phyloP scores from a whole-genome alignment of 2,113 vertebrate species.

The Rhea pennata region DNA sequence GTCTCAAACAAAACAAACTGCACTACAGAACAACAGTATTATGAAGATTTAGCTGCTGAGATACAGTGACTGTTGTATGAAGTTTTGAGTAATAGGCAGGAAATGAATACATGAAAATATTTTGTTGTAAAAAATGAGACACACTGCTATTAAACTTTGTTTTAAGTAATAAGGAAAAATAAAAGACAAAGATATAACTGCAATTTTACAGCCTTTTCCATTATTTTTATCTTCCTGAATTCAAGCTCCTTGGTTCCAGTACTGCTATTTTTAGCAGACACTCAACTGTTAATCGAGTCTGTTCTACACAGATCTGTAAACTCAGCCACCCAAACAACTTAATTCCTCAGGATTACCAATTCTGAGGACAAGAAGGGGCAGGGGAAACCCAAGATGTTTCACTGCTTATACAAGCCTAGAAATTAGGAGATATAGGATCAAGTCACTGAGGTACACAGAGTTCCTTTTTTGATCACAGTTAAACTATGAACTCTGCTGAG shows the following conservation, averaged over 20 bases:
- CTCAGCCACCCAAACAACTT: not conserved
- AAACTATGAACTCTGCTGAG: not conserved
- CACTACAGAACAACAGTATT: not conserved
- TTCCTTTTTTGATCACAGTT: not conserved
- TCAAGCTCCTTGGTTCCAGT: not conserved
- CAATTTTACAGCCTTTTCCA: constrained; percentile 33
- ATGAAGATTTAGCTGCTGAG: constrained; percentile 54
- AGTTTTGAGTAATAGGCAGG: not conserved
- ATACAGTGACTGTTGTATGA: constrained; percentile 31
- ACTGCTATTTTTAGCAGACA: not conserved
- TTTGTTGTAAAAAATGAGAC: constrained; percentile 61
- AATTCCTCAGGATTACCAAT: not conserved
- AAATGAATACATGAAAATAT: constrained; percentile 44
- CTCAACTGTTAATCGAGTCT: not conserved
- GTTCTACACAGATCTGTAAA: not conserved
- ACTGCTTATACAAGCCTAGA: not conserved
- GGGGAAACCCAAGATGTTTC: not conserved
- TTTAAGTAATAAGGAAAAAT: constrained; percentile 59
- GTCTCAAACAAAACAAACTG: not conserved
- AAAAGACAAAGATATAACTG: constrained; percentile 42
- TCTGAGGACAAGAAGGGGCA: not conserved
- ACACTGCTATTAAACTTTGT: constrained; percentile 48
- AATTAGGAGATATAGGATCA: not conserved
- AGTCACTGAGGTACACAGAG: not conserved
- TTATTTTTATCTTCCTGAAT: not conserved